Base-by-base conservation (phyloP, 2,797 vertebrate genomes). In the Synaphobranchus kaupii region DNA sequence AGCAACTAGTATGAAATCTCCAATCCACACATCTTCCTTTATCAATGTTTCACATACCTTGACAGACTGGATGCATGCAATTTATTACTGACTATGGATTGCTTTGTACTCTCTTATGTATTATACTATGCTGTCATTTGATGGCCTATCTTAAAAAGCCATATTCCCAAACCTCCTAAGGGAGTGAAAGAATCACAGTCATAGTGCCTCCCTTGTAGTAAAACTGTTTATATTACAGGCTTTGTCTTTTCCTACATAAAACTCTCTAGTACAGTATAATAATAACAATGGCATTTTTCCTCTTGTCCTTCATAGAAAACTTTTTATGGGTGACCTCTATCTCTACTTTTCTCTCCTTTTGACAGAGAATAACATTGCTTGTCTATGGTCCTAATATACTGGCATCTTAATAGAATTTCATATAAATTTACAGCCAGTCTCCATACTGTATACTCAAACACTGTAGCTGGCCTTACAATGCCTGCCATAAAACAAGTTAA, bases 401-500 rank as follows among this genome's bases (percentile, higher is more conserved):
- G 78, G 17, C 20, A 47, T 78, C 17, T 44, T 78, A 78, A 78
- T 78, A 44, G 34, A 47, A 78, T 44, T 78, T 78, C 73, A 44
- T 78, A 39, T 39, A 44, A 78, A 78, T 78, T 78, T 78, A 78
- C 34, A 17, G 20, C 15, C 71, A 39, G 31, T 76, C 31, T 76
- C 71, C 34, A 22, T 39, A 78, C 73, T 68, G 63, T 68, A 44
- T 22, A 78, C 31, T 78, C 34, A 78, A 78, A 78, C n/a, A 47
- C 17, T 39, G 34, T 76, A 76, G 71, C 71, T 78, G 73, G 73
- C 71, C 12, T 44, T 22, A 7, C 78, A 81, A n/a, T n/a, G 47
- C 7, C 78, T 10, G 28, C 78, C 47, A 81, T 50, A 48, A 81
- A 81, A 48, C 78, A 81, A 81, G 47, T 81, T 81, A 81, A 48